Evolutionary conservation across 2,113 vertebrate species (phyloP).

Genomic region (Mystacornis crossleyi): DNA sequence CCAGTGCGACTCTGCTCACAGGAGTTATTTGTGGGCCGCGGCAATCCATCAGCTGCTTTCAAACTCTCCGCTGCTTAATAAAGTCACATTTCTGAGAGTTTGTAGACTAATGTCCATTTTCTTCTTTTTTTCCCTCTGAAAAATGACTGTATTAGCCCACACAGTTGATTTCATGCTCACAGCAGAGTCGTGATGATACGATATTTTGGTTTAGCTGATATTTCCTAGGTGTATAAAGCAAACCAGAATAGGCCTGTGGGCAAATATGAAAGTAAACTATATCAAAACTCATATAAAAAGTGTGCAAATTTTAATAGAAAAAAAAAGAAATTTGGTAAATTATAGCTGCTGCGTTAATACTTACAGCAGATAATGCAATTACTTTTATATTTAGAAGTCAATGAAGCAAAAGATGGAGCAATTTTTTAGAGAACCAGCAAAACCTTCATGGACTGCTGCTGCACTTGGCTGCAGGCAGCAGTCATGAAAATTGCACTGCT

Average conservation of each 20-base stretch:
- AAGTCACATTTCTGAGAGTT: neutral
- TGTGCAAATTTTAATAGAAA: neutral
- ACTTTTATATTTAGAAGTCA: neutral
- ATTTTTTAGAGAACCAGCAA: neutral
- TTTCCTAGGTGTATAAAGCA: neutral
- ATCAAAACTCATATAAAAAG: neutral
- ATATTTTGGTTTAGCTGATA: neutral
- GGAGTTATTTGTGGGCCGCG: neutral
- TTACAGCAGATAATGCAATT: neutral
- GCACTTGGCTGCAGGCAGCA: neutral
- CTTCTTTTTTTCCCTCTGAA: neutral
- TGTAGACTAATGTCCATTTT: neutral
- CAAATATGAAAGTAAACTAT: neutral
- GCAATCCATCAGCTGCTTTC: neutral
- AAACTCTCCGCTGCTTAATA: neutral
- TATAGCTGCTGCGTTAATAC: neutral
- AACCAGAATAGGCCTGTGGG: neutral
- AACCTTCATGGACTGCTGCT: neutral
- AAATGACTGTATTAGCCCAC: neutral
- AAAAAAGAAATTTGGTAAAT: neutral
- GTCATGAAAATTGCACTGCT: neutral
- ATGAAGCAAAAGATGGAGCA: neutral
- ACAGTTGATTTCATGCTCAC: neutral
- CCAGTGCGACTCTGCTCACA: neutral
- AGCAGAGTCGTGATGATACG: accelerated